Evolutionary conservation across 2,888 invertebrate species (phyloP), one percentile per base, ranked within the genome.

Genomic region (Eilema caniola): DNA sequence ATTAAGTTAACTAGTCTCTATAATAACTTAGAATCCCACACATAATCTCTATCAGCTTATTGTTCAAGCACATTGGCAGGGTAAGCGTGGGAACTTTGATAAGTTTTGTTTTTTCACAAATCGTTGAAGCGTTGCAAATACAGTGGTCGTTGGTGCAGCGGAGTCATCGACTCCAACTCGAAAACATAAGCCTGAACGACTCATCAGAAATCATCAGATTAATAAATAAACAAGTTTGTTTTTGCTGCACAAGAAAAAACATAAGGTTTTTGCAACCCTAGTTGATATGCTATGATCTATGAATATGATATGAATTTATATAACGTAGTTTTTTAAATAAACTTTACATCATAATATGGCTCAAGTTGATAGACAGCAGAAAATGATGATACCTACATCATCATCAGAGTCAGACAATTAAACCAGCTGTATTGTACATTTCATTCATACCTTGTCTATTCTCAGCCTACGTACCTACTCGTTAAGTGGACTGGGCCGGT

Each of bases 61-160:
- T 79, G 79, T 79, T 71, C 64, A 68, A 69, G 37, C 66, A 73
- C 56, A 60, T 81, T 71, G 78, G 79, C 77, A 77, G 78, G 71
- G 78, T 80, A 81, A 88, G 83, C 91, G 92, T 91, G 91, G 89
- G 91, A 92, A 91, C 77, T 83, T 85, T 82, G 84, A 85, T 86
- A 85, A 82, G 70, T 84, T 88, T n/a, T n/a, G n/a, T 88, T 53
- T 53, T 84, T 88, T 84, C 86, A 85, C 81, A 83, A 87, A 81
- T 83, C 90, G 83, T 83, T 90, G 87, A 85, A 89, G 91, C 92
- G 90, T 90, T 89, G 86, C 89, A 87, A 90, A 91, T 88, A 89
- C 87, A 84, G 84, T 83, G 84, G 82, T 78, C 84, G 80, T 75
- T 81, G 86, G 73, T 87, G 86, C 87, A 87, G 82, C 79, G 80